Conservation (phyloP, 2,113 vertebrate species). For the Hucho hucho region DNA sequence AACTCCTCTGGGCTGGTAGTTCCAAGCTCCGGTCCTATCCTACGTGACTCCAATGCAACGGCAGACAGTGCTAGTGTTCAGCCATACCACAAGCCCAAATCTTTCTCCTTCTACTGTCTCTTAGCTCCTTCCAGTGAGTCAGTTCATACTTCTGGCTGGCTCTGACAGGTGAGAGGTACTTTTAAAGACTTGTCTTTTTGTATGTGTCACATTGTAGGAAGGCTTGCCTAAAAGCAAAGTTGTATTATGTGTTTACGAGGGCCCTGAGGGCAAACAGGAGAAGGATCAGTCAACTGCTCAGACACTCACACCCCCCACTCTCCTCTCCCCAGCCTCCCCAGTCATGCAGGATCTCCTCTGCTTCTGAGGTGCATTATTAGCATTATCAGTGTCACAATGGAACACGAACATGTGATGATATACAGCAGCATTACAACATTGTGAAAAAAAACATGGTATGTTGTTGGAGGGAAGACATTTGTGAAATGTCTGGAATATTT, state of each 20-base stretch:
- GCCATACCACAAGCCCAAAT: conserved; percentile 3
- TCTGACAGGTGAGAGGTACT: conserved; percentile 43
- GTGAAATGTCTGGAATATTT: neutral
- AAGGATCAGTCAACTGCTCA: conserved; percentile 34
- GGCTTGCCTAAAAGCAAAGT: conserved; percentile 37
- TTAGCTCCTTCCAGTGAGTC: conserved; percentile 32
- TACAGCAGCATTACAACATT: neutral
- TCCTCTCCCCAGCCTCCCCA: neutral
- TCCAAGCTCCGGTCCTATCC: neutral
- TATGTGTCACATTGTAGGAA: conserved; percentile 63
- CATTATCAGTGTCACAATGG: conserved; percentile 4
- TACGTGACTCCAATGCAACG: neutral
- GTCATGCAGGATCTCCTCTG: conserved; percentile 14
- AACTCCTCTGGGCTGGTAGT: neutral
- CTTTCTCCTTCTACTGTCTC: neutral
- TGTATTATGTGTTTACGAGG: conserved; percentile 47
- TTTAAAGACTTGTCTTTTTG: conserved; percentile 42
- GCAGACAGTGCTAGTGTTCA: neutral
- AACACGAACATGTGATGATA: neutral
- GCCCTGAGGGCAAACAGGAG: conserved; percentile 41
- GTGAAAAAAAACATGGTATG: neutral
- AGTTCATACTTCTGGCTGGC: conserved; percentile 35
- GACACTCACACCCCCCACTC: conserved; percentile 42
- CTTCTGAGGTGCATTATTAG: neutral
- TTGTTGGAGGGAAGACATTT: neutral